Conservation (phyloP, 2,113 vertebrate genomes). For the Tyrannus savana region DNA sequence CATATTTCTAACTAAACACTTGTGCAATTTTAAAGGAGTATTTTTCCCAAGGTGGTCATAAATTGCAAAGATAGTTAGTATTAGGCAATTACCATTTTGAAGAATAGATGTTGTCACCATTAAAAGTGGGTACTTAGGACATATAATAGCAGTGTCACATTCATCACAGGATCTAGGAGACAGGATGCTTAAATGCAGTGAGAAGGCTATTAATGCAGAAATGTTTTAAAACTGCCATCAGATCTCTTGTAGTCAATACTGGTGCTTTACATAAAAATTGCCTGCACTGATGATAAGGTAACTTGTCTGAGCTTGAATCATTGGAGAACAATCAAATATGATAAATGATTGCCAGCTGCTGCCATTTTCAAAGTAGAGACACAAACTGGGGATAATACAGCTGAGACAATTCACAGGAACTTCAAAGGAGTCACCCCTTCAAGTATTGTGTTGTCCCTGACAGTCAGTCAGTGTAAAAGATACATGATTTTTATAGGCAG, state of each 20-base stretch:
- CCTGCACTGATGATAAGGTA: slow-evolving; percentile 61
- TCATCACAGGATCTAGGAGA: slow-evolving; percentile 60
- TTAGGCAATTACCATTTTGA: slow-evolving; percentile 62
- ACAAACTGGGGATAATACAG: slow-evolving; percentile 51
- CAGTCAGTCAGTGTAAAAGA: neutral
- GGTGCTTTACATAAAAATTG: slow-evolving; percentile 78
- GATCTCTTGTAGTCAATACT: slow-evolving; percentile 69
- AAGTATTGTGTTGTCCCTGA: neutral
- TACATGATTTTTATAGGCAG: neutral
- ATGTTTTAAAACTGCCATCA: slow-evolving; percentile 75
- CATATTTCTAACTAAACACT: slow-evolving; percentile 62
- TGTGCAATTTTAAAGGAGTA: slow-evolving; percentile 23
- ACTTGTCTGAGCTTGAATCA: slow-evolving; percentile 65
- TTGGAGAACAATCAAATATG: slow-evolving; percentile 71
- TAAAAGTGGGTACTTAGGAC: slow-evolving; percentile 65
- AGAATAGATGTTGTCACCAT: slow-evolving; percentile 64
- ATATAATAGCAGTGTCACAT: slow-evolving; percentile 59
- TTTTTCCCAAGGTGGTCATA: slow-evolving; percentile 60
- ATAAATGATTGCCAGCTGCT: slow-evolving; percentile 69
- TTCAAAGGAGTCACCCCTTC: neutral
- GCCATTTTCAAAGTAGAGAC: slow-evolving; percentile 59
- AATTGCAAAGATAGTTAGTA: slow-evolving; percentile 58
- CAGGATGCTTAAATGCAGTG: slow-evolving; percentile 62
- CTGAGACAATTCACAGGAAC: slow-evolving; percentile 39
- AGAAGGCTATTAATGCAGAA: slow-evolving; percentile 74